These are phyloP conservation scores for Agrilus mali DNA, from an alignment of 2,888 invertebrate species.

Conservation along the genomic window DNA sequence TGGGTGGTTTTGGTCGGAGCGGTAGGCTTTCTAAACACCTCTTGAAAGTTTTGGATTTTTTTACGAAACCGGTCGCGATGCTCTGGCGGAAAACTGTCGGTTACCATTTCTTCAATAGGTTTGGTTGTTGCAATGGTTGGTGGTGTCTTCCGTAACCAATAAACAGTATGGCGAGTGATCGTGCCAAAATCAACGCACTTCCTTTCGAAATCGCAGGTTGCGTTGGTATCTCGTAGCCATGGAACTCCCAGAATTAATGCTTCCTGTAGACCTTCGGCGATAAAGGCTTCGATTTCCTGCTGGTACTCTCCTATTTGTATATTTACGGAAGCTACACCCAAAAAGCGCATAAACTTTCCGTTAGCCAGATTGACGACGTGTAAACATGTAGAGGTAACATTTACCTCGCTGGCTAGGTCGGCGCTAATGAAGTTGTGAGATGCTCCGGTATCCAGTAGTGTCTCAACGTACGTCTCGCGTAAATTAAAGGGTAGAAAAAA, in stretches of 20 bases:
- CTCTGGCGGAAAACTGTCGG: too few relatives aligned
- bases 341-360: background rate
- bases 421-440: background rate
- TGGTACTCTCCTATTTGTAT: background rate
- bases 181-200: constrained; percentile 1
- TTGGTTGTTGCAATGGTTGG: too few relatives aligned
- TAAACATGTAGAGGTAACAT: background rate
- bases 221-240: background rate
- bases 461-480: background rate
- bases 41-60: too few relatives aligned
- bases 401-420: background rate
- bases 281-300: background rate
- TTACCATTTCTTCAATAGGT: too few relatives aligned
- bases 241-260: background rate
- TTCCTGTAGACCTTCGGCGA: background rate
- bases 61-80: too few relatives aligned
- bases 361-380: too few relatives aligned
- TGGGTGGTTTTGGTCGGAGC: too few relatives aligned
- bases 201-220: background rate
- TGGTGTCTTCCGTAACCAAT: background rate
- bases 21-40: too few relatives aligned
- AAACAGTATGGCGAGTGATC: background rate
- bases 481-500: too few relatives aligned
- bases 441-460: background rate
- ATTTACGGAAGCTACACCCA: background rate